Evolutionary conservation across 2,888 invertebrate genomes (phyloP), one percentile per base, ranked within the genome.

Genomic region (Epistrophe grossulariae): DNA sequence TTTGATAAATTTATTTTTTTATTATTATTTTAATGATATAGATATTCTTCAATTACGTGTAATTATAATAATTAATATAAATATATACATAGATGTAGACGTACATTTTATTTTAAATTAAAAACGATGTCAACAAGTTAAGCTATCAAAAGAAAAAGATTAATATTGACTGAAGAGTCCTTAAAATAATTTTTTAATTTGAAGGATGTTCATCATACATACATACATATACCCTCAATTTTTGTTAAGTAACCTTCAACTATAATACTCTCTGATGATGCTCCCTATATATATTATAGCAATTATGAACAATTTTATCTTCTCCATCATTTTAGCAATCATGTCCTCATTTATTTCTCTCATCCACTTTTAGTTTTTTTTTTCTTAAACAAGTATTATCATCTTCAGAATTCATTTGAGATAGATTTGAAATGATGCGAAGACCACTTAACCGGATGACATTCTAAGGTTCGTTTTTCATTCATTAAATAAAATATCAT

Each of bases 231-330:
- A 52, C 13, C 28, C 28, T 55, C n/a, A 31, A 55, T 15, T 64
- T 50, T 48, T 50, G 31, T 68, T 43, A 38, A 40, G 48, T 43
- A 40, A 66, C 64, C 70, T 71, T 62, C 57, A 70, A 55, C 60
- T 68, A 48, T 24, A 66, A 28, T 60, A 52, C 28, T 35, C 50
- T 68, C 2, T 19, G 11, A 6, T 45, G 28, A 10, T 15, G 4
- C 11, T 7, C 19, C 38, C 13, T 38, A 2, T 24, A 24, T 62
- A 40, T 31, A 28, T n/a, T 35, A 28, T n/a, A 71, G 80, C 77
- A 85, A 85, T 85, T 85, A 85, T 81, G 81, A 78, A 78, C 66
- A 84, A 84, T 84, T 84, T 84, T 81, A 68, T 77, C 76, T 62
- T 77, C 76, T 84, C 68, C 72, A 73, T 84, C 59, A 79, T 80